Percentiles rank a stretch among this genome's conserved stretches.
These are phyloP conservation scores for Anthrax anthrax DNA, from an alignment of 2,888 invertebrate genomes.

Conservation along the genomic window DNA sequence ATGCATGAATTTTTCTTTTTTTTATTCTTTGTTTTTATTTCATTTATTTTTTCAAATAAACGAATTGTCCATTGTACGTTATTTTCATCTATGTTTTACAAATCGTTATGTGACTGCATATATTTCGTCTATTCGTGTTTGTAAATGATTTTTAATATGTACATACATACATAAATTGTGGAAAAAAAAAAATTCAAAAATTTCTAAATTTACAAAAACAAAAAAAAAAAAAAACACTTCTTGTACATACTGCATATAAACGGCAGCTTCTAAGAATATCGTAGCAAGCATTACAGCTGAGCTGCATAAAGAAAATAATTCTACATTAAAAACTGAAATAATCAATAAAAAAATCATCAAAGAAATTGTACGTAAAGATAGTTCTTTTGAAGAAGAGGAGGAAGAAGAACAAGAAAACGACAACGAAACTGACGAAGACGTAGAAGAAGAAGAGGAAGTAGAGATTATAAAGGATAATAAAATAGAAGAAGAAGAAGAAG, in stretches of 20 bases:
- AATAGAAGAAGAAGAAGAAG: neutral
- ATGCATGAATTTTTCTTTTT: no score
- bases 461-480: constrained; percentile 24
- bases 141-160: no score
- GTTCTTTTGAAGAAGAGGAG: constrained; percentile 31
- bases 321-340: neutral
- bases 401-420: neutral
- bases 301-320: constrained; percentile 11
- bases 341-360: neutral
- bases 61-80: no score
- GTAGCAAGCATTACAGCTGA: constrained; percentile 37
- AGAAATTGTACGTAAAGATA: constrained; percentile 13
- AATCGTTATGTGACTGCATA: no score
- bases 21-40: no score
- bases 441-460: constrained; percentile 25
- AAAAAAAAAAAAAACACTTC: no score
- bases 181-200: no score
- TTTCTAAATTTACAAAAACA: no score
- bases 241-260: neutral
- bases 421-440: neutral
- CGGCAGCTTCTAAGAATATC: constrained; percentile 5
- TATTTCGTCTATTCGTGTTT: no score
- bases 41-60: no score
- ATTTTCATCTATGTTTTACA: no score
- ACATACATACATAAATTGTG: no score